Percentiles rank a stretch among this genome's conserved stretches.
phyloP scores from a whole-genome alignment of 2,888 invertebrate species.

The Didymodactylos carnosus region DNA sequence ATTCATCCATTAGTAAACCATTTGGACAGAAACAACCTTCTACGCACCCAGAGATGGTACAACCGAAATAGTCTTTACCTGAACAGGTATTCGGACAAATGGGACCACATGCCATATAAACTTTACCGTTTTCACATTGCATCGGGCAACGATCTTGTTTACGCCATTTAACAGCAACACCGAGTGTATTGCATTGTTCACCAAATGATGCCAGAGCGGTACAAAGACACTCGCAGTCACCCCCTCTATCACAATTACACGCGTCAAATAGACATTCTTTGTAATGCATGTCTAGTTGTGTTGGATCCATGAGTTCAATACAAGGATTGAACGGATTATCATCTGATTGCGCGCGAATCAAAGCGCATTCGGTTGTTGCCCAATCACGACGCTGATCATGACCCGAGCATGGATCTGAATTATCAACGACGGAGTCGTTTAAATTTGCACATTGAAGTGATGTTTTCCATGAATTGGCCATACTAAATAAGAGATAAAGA shows the following conservation, averaged over 20 bases:
- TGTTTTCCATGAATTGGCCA: background rate
- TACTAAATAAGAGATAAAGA: background rate
- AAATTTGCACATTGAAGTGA: background rate
- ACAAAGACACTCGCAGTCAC: constrained; percentile 1
- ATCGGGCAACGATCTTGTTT: background rate
- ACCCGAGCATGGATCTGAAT: background rate
- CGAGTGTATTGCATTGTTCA: background rate
- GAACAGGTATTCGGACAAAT: background rate
- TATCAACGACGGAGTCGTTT: background rate
- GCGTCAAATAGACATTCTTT: background rate
- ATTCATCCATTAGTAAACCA: background rate
- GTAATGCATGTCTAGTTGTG: background rate
- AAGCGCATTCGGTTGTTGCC: background rate
- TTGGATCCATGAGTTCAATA: background rate
- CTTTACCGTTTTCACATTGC: background rate
- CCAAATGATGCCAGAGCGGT: background rate
- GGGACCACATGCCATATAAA: background rate
- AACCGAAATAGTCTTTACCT: background rate
- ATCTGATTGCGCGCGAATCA: background rate
- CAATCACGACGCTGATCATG: background rate
- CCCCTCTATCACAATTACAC: background rate
- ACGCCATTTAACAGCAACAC: background rate
- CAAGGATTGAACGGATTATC: background rate
- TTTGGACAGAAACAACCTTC: constrained; percentile 1
- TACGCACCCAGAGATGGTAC: background rate